A percentile compares a stretch with the other conserved stretches of the same genome.
phyloP scores from a whole-genome alignment of 1,140 invertebrate species.

The Riptortus pedestris region DNA sequence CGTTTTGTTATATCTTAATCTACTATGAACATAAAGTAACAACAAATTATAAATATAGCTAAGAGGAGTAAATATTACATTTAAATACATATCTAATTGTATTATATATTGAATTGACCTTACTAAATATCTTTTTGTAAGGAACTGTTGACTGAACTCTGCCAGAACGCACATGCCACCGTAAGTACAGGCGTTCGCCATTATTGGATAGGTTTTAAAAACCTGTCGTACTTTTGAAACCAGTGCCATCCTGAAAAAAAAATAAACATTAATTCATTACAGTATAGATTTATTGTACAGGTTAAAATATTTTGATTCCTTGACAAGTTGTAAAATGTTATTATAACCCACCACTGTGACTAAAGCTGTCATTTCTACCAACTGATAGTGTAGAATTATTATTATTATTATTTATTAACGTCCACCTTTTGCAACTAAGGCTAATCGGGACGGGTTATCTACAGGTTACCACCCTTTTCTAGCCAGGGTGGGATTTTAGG shows the following conservation, averaged over 20 bases:
- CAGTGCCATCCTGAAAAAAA: slow-evolving; percentile 16
- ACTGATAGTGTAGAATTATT: no score
- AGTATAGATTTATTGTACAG: no score
- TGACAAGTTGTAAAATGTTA: no score
- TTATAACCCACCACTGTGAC: no score
- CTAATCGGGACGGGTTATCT: no score
- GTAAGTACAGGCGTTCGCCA: slow-evolving; percentile 63
- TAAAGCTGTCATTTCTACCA: no score
- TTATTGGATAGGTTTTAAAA: slow-evolving; percentile 46
- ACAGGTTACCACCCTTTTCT: no score
- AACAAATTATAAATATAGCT: neutral
- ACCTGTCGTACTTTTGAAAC: slow-evolving; percentile 25
- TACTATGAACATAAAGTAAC: neutral
- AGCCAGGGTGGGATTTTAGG: no score
- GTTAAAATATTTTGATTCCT: no score
- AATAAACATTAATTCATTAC: neutral
- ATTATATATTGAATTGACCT: slow-evolving; percentile 30
- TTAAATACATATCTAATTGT: neutral
- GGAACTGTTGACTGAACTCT: slow-evolving; percentile 64
- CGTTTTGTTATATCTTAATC: neutral
- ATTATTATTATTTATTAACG: no score
- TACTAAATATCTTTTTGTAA: slow-evolving; percentile 52
- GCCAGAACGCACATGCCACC: slow-evolving; percentile 65
- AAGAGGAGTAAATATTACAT: no score
- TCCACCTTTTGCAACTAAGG: no score